A percentile compares a stretch with the other conserved stretches of the same genome.
Conservation (phyloP, 2,113 vertebrate genomes). For the Beaufortia kweichowensis region DNA sequence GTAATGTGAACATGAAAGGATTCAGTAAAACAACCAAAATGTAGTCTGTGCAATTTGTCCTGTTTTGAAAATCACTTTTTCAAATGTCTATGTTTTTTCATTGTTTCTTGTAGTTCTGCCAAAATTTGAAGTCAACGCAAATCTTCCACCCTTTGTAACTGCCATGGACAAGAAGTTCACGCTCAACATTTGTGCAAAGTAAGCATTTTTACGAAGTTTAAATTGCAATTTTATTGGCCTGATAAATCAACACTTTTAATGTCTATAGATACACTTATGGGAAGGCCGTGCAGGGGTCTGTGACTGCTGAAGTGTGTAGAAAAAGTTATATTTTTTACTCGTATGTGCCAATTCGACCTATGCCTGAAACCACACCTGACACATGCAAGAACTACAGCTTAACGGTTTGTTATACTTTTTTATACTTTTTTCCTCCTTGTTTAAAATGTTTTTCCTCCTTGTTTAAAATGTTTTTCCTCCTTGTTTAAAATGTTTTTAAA, state of each 20-base stretch:
- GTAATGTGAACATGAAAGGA: too few species aligned
- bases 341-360: fast-evolving
- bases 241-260: background rate
- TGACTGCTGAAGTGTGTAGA: slow-evolving; percentile 60
- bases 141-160: slow-evolving; percentile 65
- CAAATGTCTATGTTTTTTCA: background rate
- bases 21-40: too few species aligned
- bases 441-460: background rate
- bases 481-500: background rate
- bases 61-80: background rate
- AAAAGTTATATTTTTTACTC: background rate
- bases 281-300: slow-evolving; percentile 70
- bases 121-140: slow-evolving; percentile 71
- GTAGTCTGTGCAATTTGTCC: background rate
- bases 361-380: fast-evolving
- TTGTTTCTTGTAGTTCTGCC: slow-evolving; percentile 68
- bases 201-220: slow-evolving; percentile 38
- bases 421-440: background rate
- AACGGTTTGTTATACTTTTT: slow-evolving; percentile 57
- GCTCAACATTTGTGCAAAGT: slow-evolving; percentile 72
- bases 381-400: slow-evolving; percentile 60
- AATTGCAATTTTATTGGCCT: background rate
- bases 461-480: background rate
- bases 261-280: slow-evolving; percentile 73
- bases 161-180: slow-evolving; percentile 61